These are phyloP conservation scores for Pomatorhinus ruficollis DNA, from an alignment of 2,113 vertebrate genomes.

Conservation along the genomic window DNA sequence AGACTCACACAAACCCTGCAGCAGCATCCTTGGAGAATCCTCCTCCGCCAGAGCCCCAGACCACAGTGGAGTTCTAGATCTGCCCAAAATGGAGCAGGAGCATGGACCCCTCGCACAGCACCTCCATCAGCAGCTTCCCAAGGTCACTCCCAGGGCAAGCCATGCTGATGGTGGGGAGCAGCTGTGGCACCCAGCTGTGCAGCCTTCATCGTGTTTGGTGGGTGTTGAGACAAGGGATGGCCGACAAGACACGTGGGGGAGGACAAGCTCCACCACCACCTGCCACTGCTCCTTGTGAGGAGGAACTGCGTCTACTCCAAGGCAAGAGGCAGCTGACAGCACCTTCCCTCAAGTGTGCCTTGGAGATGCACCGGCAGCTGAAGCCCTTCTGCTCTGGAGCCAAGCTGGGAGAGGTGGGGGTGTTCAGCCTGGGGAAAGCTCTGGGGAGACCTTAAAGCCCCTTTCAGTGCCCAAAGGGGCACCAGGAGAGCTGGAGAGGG, in stretches of 20 bases:
- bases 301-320: background rate
- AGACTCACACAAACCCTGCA: rapidly evolving
- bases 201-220: background rate
- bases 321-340: background rate
- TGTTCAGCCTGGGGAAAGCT: background rate
- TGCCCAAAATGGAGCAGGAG: background rate
- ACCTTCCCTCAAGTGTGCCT: background rate
- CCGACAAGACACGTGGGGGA: background rate
- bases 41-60: background rate
- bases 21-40: background rate
- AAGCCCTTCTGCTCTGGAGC: background rate
- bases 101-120: rapidly evolving
- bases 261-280: background rate
- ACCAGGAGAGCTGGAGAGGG: background rate
- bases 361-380: background rate
- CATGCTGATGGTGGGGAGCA: background rate
- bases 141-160: background rate
- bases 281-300: background rate
- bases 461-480: background rate
- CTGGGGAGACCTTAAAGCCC: background rate
- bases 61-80: background rate
- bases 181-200: background rate
- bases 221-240: background rate
- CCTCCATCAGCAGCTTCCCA: background rate
- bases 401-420: background rate